These are phyloP conservation scores for Pelochelys cantorii DNA, from an alignment of 2,797 vertebrate genomes.

Conservation along the genomic window DNA sequence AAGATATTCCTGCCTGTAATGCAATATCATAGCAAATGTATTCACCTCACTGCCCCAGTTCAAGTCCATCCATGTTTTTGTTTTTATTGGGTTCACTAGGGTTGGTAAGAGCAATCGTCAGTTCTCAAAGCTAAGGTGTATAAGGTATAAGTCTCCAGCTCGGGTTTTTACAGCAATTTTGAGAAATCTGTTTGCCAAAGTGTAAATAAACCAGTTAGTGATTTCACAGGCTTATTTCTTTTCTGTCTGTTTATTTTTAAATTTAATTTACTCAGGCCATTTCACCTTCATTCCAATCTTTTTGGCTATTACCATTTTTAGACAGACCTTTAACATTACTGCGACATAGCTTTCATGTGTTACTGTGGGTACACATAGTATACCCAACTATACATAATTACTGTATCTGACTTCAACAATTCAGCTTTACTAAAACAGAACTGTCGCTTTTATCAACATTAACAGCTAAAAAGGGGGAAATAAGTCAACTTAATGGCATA, in stretches of 20 bases:
- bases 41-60: not conserved
- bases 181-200: not conserved
- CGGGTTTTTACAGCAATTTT: conserved; percentile 12
- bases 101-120: not conserved
- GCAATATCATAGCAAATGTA: not conserved
- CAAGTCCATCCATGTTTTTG: not conserved
- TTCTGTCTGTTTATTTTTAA: not conserved
- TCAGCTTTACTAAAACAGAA: conserved; percentile 73
- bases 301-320: not conserved
- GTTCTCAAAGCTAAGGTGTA: not conserved
- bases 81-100: not conserved
- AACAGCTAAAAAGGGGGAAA: conserved; percentile 72
- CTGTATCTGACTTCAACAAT: conserved; percentile 71
- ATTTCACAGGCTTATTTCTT: not conserved
- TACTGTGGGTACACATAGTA: not conserved
- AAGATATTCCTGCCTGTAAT: conserved; percentile 9
- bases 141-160: not conserved
- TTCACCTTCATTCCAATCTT: conserved; percentile 27
- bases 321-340: conserved; percentile 8
- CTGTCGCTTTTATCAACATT: conserved; percentile 68
- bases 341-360: conserved; percentile 38
- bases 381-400: conserved; percentile 55
- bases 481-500: conserved; percentile 77
- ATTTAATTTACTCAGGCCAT: conserved; percentile 9
- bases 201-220: not conserved